A percentile compares a stretch with the other conserved stretches of the same genome.
Evolutionary conservation across 2,888 invertebrate genomes (phyloP).

Genomic region (Ophioninae sp.): DNA sequence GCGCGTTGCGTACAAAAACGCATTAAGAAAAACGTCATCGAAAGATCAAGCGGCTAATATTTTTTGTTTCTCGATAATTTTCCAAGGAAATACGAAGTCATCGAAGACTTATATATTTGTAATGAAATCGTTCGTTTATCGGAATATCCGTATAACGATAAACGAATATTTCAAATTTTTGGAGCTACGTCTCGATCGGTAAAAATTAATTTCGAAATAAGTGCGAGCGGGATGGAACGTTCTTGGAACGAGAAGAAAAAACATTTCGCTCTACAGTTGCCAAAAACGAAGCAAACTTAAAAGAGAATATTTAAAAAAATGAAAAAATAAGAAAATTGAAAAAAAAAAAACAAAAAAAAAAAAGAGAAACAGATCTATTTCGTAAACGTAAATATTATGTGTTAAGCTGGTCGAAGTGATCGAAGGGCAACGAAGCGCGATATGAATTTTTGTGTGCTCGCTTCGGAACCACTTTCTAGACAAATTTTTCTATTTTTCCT

Average conservation of each 20-base stretch:
- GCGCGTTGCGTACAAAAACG: too few relatives aligned
- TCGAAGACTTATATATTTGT: neutral
- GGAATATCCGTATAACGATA: neutral
- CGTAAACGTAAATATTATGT: conserved; percentile 31
- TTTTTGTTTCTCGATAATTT: neutral
- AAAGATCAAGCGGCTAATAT: neutral
- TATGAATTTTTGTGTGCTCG: conserved; percentile 44
- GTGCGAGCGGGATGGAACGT: conserved; percentile 10
- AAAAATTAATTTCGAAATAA: neutral
- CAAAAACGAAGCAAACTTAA: too few relatives aligned
- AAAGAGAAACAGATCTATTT: neutral
- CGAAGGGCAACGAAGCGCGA: conserved; percentile 4
- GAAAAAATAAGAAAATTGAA: too few relatives aligned
- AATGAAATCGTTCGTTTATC: neutral
- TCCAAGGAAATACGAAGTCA: neutral
- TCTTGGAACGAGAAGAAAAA: conserved; percentile 25
- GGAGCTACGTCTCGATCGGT: neutral
- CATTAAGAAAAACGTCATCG: too few relatives aligned
- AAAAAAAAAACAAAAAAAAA: conserved; percentile 39
- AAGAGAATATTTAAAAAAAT: too few relatives aligned
- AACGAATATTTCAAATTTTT: neutral
- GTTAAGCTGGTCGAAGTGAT: conserved; percentile 5
- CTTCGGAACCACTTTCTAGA: conserved; percentile 42
- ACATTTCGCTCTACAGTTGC: conserved; percentile 39
- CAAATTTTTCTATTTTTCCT: conserved; percentile 60